These are phyloP conservation scores for Bufo bufo DNA, from an alignment of 2,113 vertebrate species.

Conservation along the genomic window DNA sequence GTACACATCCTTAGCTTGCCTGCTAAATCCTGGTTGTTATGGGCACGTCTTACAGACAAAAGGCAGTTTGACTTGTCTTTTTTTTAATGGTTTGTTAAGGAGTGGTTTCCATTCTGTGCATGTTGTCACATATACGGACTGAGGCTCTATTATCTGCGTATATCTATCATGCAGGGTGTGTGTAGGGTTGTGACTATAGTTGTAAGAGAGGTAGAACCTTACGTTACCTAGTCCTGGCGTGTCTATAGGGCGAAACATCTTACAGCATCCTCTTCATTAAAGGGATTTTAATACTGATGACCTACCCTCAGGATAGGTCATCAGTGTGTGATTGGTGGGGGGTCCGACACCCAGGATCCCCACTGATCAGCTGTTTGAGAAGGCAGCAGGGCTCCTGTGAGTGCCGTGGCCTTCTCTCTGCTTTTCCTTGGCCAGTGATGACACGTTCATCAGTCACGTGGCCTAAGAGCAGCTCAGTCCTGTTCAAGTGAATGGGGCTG, in stretches of 20 bases:
- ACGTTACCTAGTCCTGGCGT: neutral
- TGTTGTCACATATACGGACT: neutral
- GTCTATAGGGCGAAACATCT: neutral
- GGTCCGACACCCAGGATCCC: too few relatives aligned
- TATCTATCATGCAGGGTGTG: neutral
- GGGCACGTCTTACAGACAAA: neutral
- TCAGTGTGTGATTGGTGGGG: too few relatives aligned
- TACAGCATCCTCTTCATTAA: too few relatives aligned
- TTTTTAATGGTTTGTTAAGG: neutral
- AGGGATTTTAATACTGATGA: too few relatives aligned
- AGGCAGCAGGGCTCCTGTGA: too few relatives aligned
- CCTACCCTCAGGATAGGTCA: too few relatives aligned
- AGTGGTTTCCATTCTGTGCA: neutral
- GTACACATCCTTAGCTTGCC: neutral
- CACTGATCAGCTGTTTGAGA: too few relatives aligned
- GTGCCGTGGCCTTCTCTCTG: too few relatives aligned
- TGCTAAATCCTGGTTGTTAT: neutral
- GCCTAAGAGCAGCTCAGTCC: too few relatives aligned
- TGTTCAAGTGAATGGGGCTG: too few relatives aligned
- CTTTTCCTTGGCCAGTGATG: too few relatives aligned
- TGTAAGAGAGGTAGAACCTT: neutral
- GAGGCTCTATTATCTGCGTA: neutral
- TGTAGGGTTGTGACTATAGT: neutral
- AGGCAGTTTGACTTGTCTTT: slow-evolving; percentile 6
- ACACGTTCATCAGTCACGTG: too few relatives aligned